Percentiles rank a stretch among this genome's conserved stretches.
phyloP scores from a whole-genome alignment of 2,888 invertebrate genomes.

The Tenthredo scrophulariae region DNA sequence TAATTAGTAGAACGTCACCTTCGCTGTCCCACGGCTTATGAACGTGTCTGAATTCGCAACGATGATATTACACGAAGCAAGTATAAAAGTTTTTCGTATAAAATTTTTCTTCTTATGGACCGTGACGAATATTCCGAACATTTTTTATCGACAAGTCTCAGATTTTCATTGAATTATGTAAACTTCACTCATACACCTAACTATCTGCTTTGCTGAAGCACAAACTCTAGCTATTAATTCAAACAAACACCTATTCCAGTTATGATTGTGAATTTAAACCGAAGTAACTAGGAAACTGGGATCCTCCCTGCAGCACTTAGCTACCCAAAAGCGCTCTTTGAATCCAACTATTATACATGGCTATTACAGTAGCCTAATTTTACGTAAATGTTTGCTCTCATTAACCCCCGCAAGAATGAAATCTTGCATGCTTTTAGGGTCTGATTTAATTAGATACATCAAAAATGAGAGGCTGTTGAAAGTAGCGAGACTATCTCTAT shows the following conservation, averaged over 20 bases:
- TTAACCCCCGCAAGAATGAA: not conserved
- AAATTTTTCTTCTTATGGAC: not conserved
- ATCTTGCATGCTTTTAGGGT: not conserved
- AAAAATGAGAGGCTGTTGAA: not conserved
- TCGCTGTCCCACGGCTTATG: constrained; percentile 3
- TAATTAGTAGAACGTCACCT: constrained; percentile 48
- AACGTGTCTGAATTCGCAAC: not conserved
- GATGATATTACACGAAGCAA: not conserved
- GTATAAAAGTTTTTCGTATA: not conserved
- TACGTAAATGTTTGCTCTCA: not conserved
- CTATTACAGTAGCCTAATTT: not conserved
- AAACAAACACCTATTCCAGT: not conserved
- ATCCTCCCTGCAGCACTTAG: not conserved
- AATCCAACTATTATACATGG: constrained; percentile 8
- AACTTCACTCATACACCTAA: not conserved
- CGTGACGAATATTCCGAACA: not conserved
- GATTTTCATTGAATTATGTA: not conserved
- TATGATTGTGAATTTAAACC: constrained; percentile 4
- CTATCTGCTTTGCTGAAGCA: not conserved
- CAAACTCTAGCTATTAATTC: not conserved
- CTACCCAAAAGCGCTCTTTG: not conserved
- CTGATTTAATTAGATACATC: not conserved
- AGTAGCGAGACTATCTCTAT: not conserved
- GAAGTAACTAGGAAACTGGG: constrained; percentile 6
- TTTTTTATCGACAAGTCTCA: not conserved